Conservation (phyloP, 2,797 vertebrate genomes). For the Eleutherodactylus coqui region DNA sequence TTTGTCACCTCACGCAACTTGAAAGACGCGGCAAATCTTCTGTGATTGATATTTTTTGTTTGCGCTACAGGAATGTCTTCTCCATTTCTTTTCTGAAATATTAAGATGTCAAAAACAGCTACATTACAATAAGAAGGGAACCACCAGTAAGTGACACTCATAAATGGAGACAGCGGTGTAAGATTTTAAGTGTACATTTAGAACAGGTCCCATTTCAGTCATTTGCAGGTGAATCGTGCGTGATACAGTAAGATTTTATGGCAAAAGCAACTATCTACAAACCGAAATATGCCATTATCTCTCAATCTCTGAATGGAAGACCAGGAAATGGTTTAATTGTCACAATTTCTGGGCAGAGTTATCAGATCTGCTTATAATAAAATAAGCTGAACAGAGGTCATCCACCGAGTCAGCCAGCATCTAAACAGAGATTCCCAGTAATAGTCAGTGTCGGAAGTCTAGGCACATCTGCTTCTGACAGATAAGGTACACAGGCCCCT, state of each 20-base stretch:
- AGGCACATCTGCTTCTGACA: slow-evolving; percentile 16
- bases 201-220: too few species aligned
- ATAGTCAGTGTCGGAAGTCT: slow-evolving; percentile 7
- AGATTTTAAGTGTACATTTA: too few species aligned
- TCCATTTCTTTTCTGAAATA: slow-evolving; percentile 88
- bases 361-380: slow-evolving; percentile 1
- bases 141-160: background rate
- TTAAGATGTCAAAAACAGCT: background rate
- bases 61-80: slow-evolving; percentile 95
- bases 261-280: background rate
- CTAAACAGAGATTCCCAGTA: slow-evolving; percentile 32
- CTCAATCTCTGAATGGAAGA: background rate
- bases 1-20: slow-evolving; percentile 92
- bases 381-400: slow-evolving; percentile 3
- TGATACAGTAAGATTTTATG: background rate
- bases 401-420: background rate
- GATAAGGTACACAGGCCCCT: background rate
- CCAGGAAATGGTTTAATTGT: background rate
- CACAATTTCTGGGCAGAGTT: background rate
- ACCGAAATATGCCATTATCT: background rate
- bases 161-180: background rate
- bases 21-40: slow-evolving; percentile 95
- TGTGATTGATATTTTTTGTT: slow-evolving; percentile 97
- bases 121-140: background rate
- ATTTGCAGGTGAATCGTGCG: background rate